Conservation (phyloP, 2,888 invertebrate genomes). For the Netelia inedita region DNA sequence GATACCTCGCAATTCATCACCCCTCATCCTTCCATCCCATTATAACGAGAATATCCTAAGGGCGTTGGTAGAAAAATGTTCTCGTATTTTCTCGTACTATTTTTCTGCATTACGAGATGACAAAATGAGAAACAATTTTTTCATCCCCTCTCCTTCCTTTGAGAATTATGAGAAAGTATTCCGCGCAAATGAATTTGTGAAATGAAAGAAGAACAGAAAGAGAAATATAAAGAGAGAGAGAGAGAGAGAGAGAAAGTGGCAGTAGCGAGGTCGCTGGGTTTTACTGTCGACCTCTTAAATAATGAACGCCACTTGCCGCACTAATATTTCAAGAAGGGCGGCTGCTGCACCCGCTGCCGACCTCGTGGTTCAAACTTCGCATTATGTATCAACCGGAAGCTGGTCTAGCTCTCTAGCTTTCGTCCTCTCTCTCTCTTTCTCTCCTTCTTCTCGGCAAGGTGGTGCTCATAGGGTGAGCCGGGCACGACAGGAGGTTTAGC, state of each 20-base stretch:
- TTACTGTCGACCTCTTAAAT: conserved; percentile 76
- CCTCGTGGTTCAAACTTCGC: conserved; percentile 75
- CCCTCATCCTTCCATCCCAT: neutral
- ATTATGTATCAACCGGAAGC: conserved; percentile 78
- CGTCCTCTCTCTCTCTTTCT: conserved; percentile 51
- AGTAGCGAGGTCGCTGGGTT: conserved; percentile 64
- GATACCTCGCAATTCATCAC: neutral
- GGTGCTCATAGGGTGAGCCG: conserved; percentile 28
- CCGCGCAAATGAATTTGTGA: conserved; percentile 22
- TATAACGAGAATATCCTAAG: neutral
- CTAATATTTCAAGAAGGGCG: conserved; percentile 78
- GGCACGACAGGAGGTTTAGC: conserved; percentile 34
- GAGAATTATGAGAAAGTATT: conserved; percentile 38
- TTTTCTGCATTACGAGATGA: neutral
- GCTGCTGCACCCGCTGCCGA: conserved; percentile 69
- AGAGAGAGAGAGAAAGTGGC: conserved; percentile 44
- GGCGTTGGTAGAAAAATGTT: neutral
- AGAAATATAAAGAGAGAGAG: conserved; percentile 24
- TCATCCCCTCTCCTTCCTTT: neutral
- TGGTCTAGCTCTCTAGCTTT: conserved; percentile 63
- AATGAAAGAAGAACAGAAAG: conserved; percentile 31
- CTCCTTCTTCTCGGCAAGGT: conserved; percentile 61
- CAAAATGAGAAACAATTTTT: neutral
- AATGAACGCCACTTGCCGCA: conserved; percentile 77
- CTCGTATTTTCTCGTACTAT: neutral